A percentile compares a stretch with the other conserved stretches of the same genome.
Evolutionary conservation across 2,113 vertebrate genomes (phyloP).

Genomic region (Dunckerocampus dactyliophorus): DNA sequence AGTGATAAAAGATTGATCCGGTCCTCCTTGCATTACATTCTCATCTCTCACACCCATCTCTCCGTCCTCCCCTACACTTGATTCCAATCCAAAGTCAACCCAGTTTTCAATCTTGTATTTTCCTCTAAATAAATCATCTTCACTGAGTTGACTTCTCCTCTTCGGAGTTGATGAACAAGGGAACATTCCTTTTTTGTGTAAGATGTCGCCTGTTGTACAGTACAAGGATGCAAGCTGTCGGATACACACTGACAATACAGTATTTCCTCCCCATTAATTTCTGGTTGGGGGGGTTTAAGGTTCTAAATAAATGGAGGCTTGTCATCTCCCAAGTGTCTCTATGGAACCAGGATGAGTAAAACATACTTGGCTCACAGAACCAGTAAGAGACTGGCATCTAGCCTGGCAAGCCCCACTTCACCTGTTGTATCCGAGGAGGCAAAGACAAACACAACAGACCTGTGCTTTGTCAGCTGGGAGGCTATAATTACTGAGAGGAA

Average conservation of each 20-base stretch:
- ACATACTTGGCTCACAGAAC: conserved; percentile 31
- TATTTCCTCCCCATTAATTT: conserved; percentile 1
- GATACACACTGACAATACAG: conserved; percentile 12
- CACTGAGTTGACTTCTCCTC: conserved; percentile 29
- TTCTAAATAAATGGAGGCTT: neutral
- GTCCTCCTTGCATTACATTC: conserved; percentile 51
- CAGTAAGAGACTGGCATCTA: conserved; percentile 31
- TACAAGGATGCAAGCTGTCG: conserved; percentile 13
- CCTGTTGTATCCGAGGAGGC: conserved; percentile 52
- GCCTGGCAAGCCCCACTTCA: conserved; percentile 43
- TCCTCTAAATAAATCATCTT: conserved; percentile 51
- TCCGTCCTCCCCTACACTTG: conserved; percentile 24
- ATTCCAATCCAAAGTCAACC: conserved; percentile 53
- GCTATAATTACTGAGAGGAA: conserved; percentile 62
- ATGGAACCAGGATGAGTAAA: conserved; percentile 12
- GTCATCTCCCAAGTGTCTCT: conserved; percentile 12
- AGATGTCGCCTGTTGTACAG: conserved; percentile 2
- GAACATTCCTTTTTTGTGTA: conserved; percentile 22
- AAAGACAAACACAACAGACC: conserved; percentile 53
- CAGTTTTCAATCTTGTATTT: conserved; percentile 43
- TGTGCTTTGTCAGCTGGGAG: conserved; percentile 52
- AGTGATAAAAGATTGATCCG: conserved; percentile 70
- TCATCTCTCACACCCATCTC: conserved; percentile 46
- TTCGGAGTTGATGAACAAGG: conserved; percentile 22
- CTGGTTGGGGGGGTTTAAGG: neutral